Conservation (phyloP, 2,113 vertebrate genomes). For the Heterotilapia buettikoferi region DNA sequence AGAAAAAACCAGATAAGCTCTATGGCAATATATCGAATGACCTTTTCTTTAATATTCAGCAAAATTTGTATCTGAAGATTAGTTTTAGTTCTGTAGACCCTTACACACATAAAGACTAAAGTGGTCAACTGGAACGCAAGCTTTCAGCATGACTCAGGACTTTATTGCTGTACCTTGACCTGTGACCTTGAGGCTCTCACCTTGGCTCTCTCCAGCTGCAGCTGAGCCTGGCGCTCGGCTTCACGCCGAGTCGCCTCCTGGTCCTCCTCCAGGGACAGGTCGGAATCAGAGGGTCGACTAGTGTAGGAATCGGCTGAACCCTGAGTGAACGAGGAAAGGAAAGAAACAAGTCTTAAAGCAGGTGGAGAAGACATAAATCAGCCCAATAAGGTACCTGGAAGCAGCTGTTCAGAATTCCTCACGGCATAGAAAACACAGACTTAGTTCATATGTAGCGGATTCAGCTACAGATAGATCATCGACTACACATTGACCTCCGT, state of each 20-base stretch:
- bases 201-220: constrained; percentile 97
- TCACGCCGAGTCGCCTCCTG: constrained; percentile 92
- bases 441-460: neutral
- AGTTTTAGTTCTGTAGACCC: neutral
- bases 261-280: constrained; percentile 96
- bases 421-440: neutral
- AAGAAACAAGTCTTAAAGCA: neutral
- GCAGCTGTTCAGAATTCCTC: neutral
- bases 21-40: fast-evolving
- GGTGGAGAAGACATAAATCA: neutral
- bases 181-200: constrained; percentile 28
- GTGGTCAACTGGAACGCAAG: neutral
- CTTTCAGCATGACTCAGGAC: neutral
- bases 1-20: neutral
- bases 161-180: neutral
- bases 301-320: constrained; percentile 96
- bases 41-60: neutral
- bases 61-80: neutral
- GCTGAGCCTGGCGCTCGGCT: constrained; percentile 92
- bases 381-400: neutral
- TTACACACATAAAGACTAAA: neutral
- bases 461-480: neutral
- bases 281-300: constrained; percentile 94
- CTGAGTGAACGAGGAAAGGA: constrained; percentile 52
- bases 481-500: neutral